These are phyloP conservation scores for Zoanthus sansibaricus DNA, from an alignment of 92 coral and sea anemone genomes.

Conservation along the genomic window DNA sequence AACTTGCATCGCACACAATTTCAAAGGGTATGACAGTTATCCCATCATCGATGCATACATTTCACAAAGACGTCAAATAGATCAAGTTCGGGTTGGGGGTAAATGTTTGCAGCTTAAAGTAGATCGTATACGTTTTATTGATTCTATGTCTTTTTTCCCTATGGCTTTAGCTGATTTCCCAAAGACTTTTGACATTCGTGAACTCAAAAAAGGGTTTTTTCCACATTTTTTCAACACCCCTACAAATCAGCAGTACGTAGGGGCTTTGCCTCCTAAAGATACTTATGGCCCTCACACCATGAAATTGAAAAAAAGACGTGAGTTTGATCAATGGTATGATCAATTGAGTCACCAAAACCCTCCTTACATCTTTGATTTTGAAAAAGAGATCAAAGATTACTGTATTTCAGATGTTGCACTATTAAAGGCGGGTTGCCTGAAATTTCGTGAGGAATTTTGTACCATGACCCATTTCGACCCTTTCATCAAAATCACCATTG, in stretches of 20 bases:
- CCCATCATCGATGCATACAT: constrained; percentile 8
- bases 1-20: no score
- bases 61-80: background rate
- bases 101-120: constrained; percentile 24
- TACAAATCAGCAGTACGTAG: background rate
- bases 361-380: constrained; percentile 5
- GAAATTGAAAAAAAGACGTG: background rate
- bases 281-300: background rate
- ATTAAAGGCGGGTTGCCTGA: background rate
- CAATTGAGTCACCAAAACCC: no score
- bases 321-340: constrained; percentile 24
- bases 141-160: background rate
- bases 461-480: background rate
- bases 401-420: constrained; percentile 27
- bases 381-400: background rate
- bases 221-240: constrained; percentile 21
- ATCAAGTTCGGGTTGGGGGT: constrained; percentile 4
- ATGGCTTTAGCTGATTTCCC: background rate
- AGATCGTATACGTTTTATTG: background rate
- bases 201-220: constrained; percentile 9
- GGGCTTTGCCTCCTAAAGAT: constrained; percentile 8
- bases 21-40: background rate
- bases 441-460: background rate
- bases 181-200: constrained; percentile 15
- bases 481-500: constrained; percentile 2